Evolutionary conservation across 2,888 invertebrate genomes (phyloP).

Genomic region (Xestia sexstrigata): DNA sequence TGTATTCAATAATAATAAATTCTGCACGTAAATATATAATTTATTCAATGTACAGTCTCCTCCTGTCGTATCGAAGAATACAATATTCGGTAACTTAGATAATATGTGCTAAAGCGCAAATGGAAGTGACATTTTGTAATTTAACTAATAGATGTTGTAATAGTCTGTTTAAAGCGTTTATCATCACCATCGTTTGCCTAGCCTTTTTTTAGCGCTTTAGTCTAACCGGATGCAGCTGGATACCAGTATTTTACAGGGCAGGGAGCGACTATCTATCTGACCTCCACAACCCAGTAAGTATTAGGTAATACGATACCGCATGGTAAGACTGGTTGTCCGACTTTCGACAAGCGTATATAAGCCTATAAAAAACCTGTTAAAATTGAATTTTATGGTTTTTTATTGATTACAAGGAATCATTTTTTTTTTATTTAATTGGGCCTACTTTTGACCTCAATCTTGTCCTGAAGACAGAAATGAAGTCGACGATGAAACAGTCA

Average conservation of each 20-base stretch:
- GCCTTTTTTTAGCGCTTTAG: neutral
- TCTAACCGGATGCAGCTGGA: neutral
- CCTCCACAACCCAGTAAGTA: neutral
- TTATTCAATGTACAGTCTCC: conserved; percentile 68
- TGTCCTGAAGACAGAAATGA: no score
- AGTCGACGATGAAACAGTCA: no score
- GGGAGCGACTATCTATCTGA: neutral
- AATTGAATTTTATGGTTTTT: neutral
- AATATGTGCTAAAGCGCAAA: conserved; percentile 61
- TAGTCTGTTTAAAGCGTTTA: neutral
- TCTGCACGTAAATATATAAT: conserved; percentile 63
- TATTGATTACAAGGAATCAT: neutral
- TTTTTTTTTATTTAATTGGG: neutral
- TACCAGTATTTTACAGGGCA: neutral
- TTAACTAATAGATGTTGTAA: neutral
- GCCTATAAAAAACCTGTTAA: neutral
- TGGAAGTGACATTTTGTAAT: conserved; percentile 61
- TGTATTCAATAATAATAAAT: no score
- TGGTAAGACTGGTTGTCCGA: no score
- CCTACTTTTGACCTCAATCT: no score
- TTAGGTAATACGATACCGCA: neutral
- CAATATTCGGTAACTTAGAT: conserved; percentile 67
- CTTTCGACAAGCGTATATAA: no score
- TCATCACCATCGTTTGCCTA: neutral
- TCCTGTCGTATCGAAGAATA: conserved; percentile 64